Percentiles rank a stretch among this genome's conserved stretches.
Conservation (phyloP, 2,888 invertebrate genomes). For the Cosmia trapezina region DNA sequence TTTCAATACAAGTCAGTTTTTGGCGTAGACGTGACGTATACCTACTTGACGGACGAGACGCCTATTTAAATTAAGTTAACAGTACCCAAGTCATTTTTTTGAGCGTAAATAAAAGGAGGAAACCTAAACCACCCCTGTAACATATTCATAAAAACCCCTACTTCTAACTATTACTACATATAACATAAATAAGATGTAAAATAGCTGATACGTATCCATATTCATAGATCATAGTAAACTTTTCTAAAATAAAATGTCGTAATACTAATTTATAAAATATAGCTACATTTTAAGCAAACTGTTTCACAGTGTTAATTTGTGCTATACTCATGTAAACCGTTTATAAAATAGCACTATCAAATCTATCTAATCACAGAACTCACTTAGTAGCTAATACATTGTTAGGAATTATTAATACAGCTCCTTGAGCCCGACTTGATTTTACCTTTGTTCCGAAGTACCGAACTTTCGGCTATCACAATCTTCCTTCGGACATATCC, state of each 20-base stretch:
- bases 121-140: background rate
- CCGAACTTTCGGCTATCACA: constrained; percentile 31
- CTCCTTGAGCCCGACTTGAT: constrained; percentile 30
- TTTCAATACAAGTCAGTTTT: constrained; percentile 9
- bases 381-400: constrained; percentile 43
- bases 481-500: constrained; percentile 77
- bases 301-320: constrained; percentile 46
- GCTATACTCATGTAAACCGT: constrained; percentile 19
- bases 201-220: constrained; percentile 3
- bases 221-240: background rate
- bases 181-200: constrained; percentile 2
- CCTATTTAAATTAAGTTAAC: constrained; percentile 1
- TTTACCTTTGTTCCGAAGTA: constrained; percentile 18
- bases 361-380: constrained; percentile 57
- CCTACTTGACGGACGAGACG: background rate
- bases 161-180: constrained; percentile 26
- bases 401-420: constrained; percentile 41
- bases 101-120: constrained; percentile 1
- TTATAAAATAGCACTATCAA: constrained; percentile 46
- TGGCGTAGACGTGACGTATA: background rate
- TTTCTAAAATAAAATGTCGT: constrained; percentile 8
- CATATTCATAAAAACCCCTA: constrained; percentile 10
- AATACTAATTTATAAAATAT: constrained; percentile 15
- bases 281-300: constrained; percentile 27
- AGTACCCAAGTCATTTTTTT: background rate